These are phyloP conservation scores for Tenthredo mesomela DNA, from an alignment of 2,888 invertebrate species.

Conservation along the genomic window DNA sequence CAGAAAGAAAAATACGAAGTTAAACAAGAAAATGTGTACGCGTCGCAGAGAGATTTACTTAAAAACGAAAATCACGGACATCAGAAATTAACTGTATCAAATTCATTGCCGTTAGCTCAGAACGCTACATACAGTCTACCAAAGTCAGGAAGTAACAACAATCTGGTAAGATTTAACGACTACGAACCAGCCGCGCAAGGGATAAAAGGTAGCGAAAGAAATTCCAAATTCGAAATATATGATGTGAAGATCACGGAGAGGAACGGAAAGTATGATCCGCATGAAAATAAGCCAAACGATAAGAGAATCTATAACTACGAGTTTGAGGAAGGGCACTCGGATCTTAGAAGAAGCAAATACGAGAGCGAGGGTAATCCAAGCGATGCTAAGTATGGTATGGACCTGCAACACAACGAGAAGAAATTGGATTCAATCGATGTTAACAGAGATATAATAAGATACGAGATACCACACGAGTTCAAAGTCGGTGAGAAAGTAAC, in stretches of 20 bases:
- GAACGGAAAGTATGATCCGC: slow-evolving; percentile 40
- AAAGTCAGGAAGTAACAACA: slow-evolving; percentile 72
- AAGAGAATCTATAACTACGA: slow-evolving; percentile 70
- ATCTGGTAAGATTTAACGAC: slow-evolving; percentile 70
- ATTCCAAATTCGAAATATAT: slow-evolving; percentile 46
- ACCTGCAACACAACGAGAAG: slow-evolving; percentile 61
- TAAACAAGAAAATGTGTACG: slow-evolving; percentile 72
- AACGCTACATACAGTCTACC: slow-evolving; percentile 71
- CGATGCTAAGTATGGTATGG: slow-evolving; percentile 62
- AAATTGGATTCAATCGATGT: slow-evolving; percentile 60
- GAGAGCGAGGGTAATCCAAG: slow-evolving; percentile 63
- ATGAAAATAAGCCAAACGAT: slow-evolving; percentile 58
- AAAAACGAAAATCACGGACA: slow-evolving; percentile 66
- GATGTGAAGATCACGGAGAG: slow-evolving; percentile 40
- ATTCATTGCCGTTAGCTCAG: slow-evolving; percentile 74
- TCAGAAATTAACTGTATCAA: slow-evolving; percentile 74
- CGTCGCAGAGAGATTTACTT: slow-evolving; percentile 66
- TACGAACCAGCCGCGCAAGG: slow-evolving; percentile 66
- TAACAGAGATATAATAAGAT: slow-evolving; percentile 66
- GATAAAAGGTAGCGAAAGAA: slow-evolving; percentile 49
- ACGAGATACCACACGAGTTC: slow-evolving; percentile 75
- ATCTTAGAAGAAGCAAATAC: slow-evolving; percentile 69
- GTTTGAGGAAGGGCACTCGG: slow-evolving; percentile 69
- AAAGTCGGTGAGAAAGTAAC: slow-evolving; percentile 79
- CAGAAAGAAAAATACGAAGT: slow-evolving; percentile 75